phyloP scores from a whole-genome alignment of 2,888 invertebrate genomes.

The Leucozona laternaria region DNA sequence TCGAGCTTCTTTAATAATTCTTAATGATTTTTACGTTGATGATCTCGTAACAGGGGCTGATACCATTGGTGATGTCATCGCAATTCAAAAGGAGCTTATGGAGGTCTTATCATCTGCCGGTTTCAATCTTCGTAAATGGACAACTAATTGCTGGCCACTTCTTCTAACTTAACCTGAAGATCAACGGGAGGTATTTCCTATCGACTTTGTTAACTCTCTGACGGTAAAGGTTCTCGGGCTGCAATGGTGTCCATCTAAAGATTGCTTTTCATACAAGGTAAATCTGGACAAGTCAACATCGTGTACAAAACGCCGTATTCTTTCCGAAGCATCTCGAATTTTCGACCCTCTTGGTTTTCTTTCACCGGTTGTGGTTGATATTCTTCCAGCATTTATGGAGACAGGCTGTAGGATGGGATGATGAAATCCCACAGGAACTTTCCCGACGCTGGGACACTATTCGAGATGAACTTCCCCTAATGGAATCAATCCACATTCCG shows the following conservation, averaged over 20 bases:
- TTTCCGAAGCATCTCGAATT: not conserved
- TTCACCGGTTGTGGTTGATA: not conserved
- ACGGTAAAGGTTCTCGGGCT: not conserved
- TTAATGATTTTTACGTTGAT: too few relatives aligned
- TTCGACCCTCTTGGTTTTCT: not conserved
- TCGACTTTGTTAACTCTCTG: too few relatives aligned
- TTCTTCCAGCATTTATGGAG: constrained; percentile 26
- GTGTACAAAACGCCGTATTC: not conserved
- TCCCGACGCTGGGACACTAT: constrained; percentile 5
- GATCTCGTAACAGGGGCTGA: too few relatives aligned
- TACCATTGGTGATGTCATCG: too few relatives aligned
- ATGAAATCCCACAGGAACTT: constrained; percentile 1
- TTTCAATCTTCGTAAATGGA: constrained; percentile 27
- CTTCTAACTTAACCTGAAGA: constrained; percentile 10
- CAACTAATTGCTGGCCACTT: constrained; percentile 40
- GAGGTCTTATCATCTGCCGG: not conserved
- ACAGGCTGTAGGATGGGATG: constrained; percentile 8
- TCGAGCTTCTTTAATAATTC: too few relatives aligned
- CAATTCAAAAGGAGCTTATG: too few relatives aligned
- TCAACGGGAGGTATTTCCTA: too few relatives aligned
- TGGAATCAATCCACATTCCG: constrained; percentile 1
- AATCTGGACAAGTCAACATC: not conserved
- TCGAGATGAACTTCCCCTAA: constrained; percentile 7
- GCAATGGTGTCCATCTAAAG: not conserved
- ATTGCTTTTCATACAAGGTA: not conserved